Base-by-base conservation (phyloP, 1,140 invertebrate genomes). In the Aphis craccivora region DNA sequence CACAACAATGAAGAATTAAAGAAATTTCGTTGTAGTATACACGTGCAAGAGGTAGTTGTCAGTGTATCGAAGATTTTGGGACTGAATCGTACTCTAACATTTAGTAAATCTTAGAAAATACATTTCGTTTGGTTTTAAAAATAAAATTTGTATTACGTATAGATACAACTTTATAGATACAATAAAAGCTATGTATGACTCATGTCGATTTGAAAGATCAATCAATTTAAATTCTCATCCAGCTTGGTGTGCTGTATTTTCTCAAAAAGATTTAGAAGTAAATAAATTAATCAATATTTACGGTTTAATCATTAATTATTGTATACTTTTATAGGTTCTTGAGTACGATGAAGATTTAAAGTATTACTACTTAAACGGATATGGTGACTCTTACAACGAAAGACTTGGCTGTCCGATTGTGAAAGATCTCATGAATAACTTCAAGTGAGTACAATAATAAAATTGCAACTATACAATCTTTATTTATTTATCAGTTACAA, bases 231-330 rank as follows among this genome's bases (percentile, higher is more conserved):
- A 89, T 89, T 89, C 48, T 9, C 48, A 53, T 14, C 87, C 87
- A 20, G 87, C 87, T 55, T 89, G 87, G 87, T 89, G 87, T 30
- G 87, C 87, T 1, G 48, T 89, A 53, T 89, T 89, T 89, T 53
- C 87, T n/a, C 87, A 89, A 55, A 35, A 55, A 89, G 87, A 89
- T 53, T 55, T 89, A 53, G 48, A 89, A 37, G 87, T 89, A 51
- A 89, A 89, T 22, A 45, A 30, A 43, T 30, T 11, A 40, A 30
- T 51, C 48, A 14, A 37, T 84, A 30, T 25, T 86, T 84, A 8
- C 25, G 43, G 22, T 40, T 30, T n/a, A 40, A 37, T 45, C 4
- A 43, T 45, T 18, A 53, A 53, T 55, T 55, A 53, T 14, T 23
- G 8, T 23, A 25, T 23, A 3, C 2, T 11, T 37, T 53, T 89